Percentiles rank a stretch among this genome's conserved stretches.
Evolutionary conservation across 92 coral and sea anemone genomes (phyloP).

Genomic region (Actinernus sp.): DNA sequence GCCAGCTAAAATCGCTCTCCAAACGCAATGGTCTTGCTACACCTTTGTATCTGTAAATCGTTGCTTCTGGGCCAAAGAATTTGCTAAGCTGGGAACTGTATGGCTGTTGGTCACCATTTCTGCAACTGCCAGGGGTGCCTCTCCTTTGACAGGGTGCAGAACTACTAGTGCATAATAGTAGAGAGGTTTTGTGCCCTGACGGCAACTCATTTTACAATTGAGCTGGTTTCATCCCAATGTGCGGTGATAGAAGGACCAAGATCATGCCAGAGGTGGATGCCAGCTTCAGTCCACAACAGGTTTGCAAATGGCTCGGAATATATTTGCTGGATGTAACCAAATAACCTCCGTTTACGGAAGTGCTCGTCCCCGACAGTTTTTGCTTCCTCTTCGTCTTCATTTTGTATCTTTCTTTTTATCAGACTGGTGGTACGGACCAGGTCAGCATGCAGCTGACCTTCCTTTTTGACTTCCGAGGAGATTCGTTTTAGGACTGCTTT

Average conservation of each 20-base stretch:
- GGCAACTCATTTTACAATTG: conserved; percentile 16
- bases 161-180: conserved; percentile 48
- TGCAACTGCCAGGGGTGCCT: conserved; percentile 49
- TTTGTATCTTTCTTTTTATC: conserved; percentile 6
- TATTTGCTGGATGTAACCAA: conserved; percentile 30
- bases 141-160: conserved; percentile 22
- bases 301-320: conserved; percentile 7
- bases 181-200: neutral
- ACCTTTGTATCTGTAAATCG: conserved; percentile 11
- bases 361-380: conserved; percentile 12
- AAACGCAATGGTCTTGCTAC: conserved; percentile 11
- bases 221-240: conserved; percentile 52
- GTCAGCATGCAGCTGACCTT: neutral
- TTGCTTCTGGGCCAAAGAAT: conserved; percentile 27
- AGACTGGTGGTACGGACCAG: conserved; percentile 8
- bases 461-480: conserved; percentile 4
- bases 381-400: conserved; percentile 3
- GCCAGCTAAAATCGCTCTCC: conserved; percentile 37
- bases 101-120: conserved; percentile 56
- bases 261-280: conserved; percentile 34
- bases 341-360: conserved; percentile 13
- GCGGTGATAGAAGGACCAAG: conserved; percentile 13
- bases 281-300: conserved; percentile 49
- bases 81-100: conserved; percentile 2
- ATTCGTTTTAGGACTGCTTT: conserved; percentile 11